These are phyloP conservation scores for Pteropus rufus DNA, from an alignment of 2,797 vertebrate genomes.

Conservation along the genomic window DNA sequence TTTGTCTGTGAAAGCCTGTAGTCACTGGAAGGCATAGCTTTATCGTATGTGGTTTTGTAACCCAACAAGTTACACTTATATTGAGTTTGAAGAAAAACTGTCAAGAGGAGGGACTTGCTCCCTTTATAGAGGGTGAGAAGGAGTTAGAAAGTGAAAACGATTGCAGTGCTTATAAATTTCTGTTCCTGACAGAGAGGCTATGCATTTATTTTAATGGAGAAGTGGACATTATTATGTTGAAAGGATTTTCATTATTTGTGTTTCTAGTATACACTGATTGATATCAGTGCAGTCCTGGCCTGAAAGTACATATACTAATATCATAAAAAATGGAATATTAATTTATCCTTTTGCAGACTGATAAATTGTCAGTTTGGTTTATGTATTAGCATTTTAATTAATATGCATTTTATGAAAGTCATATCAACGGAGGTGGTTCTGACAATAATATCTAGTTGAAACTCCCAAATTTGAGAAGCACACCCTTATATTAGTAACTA, in stretches of 20 bases:
- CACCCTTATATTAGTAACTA: background rate
- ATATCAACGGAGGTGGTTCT: background rate
- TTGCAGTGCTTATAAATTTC: background rate
- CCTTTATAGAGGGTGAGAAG: background rate
- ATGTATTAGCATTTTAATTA: background rate
- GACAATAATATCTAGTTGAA: background rate
- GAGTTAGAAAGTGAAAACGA: background rate
- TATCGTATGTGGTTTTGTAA: background rate
- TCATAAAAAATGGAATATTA: background rate
- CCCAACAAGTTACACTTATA: background rate
- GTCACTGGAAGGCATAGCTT: background rate
- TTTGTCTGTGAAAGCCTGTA: background rate
- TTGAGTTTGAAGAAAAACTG: background rate
- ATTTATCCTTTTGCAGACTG: background rate
- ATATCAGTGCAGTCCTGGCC: background rate
- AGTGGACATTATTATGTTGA: background rate
- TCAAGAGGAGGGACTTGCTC: background rate
- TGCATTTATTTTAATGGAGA: background rate
- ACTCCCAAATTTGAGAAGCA: background rate
- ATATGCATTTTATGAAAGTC: background rate
- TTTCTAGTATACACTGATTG: background rate
- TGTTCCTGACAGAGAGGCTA: background rate
- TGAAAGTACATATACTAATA: background rate
- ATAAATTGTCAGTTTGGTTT: background rate
- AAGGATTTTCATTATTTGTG: background rate